Conservation (phyloP, 2,797 vertebrate species). For the Setipinna tenuifilis region DNA sequence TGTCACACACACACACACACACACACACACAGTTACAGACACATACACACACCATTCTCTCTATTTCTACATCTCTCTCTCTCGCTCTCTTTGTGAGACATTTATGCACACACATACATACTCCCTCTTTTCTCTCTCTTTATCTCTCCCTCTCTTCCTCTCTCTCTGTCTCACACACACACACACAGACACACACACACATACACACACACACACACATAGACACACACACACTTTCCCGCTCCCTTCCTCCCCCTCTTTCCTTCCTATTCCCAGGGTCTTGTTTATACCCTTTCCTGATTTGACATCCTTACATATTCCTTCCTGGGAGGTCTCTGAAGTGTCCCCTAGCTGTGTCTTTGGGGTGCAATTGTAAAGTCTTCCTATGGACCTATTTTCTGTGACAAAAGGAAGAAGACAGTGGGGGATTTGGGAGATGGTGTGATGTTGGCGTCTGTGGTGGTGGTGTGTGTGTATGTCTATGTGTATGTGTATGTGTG, state of each 20-base stretch:
- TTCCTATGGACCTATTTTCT: conserved; percentile 79
- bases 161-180: no score
- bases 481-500: no score
- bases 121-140: no score
- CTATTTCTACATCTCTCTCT: conserved; percentile 50
- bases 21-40: no score
- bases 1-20: neutral
- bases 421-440: conserved; percentile 7
- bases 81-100: conserved; percentile 50
- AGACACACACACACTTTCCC: neutral
- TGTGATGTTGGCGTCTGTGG: neutral
- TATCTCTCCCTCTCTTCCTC: no score
- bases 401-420: conserved; percentile 69
- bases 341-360: conserved; percentile 67
- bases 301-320: conserved; percentile 75
- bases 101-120: neutral
- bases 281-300: conserved; percentile 75
- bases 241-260: neutral
- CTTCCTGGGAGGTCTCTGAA: conserved; percentile 62
- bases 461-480: neutral
- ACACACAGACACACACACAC: neutral
- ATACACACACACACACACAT: neutral
- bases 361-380: conserved; percentile 77
- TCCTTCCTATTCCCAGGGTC: conserved; percentile 45
- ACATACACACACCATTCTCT: neutral